A percentile compares a stretch with the other conserved stretches of the same genome.
Evolutionary conservation across 1,140 invertebrate species (phyloP).

Genomic region (Drosophila subpulchrella): DNA sequence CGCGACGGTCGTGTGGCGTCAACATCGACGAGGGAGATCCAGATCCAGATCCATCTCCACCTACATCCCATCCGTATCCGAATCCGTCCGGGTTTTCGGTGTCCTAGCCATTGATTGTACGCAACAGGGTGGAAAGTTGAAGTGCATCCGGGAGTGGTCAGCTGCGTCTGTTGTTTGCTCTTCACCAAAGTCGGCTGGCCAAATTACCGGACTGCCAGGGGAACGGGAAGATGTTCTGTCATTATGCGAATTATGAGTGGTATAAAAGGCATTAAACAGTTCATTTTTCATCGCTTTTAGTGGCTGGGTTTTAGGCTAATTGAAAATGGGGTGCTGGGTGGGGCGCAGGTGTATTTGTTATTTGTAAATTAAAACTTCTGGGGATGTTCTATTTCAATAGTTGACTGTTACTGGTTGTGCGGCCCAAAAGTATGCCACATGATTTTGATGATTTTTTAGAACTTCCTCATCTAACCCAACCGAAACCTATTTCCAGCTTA

Average conservation of each 20-base stretch:
- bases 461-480: slow-evolving; percentile 1
- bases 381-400: background rate
- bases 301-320: slow-evolving; percentile 77
- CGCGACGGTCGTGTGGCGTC: slow-evolving; percentile 33
- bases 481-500: slow-evolving; percentile 44
- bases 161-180: slow-evolving; percentile 62
- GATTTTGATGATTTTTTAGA: slow-evolving; percentile 5
- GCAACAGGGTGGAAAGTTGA: slow-evolving; percentile 84
- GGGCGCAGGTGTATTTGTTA: slow-evolving; percentile 47
- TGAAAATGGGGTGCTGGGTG: slow-evolving; percentile 54
- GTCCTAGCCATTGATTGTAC: slow-evolving; percentile 61
- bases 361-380: slow-evolving; percentile 58
- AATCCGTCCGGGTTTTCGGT: slow-evolving; percentile 12
- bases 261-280: slow-evolving; percentile 83
- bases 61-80: no score
- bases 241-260: slow-evolving; percentile 83
- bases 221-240: slow-evolving; percentile 59
- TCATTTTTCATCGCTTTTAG: slow-evolving; percentile 44
- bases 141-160: slow-evolving; percentile 81
- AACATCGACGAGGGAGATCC: slow-evolving; percentile 6
- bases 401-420: slow-evolving; percentile 8
- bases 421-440: slow-evolving; percentile 35
- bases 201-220: slow-evolving; percentile 43
- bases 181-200: slow-evolving; percentile 36
- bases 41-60: background rate